A percentile compares a stretch with the other conserved stretches of the same genome.
These are phyloP conservation scores for Strigamia crassipes DNA, from an alignment of 2,888 invertebrate genomes.

Conservation along the genomic window DNA sequence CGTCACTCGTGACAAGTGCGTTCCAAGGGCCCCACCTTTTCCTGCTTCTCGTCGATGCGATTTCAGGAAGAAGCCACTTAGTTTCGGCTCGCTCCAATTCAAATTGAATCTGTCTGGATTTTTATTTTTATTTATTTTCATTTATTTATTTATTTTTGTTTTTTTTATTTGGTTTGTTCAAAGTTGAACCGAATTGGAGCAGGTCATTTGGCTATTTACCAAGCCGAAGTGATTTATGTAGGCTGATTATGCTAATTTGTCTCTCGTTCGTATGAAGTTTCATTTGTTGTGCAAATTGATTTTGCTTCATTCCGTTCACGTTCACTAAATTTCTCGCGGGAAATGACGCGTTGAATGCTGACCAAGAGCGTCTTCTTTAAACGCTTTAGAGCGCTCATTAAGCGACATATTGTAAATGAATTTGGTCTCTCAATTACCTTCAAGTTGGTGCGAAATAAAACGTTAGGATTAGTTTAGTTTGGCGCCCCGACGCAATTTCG, in stretches of 20 bases:
- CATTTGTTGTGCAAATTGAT: conserved; percentile 1
- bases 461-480: background rate
- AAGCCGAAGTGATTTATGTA: background rate
- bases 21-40: conserved; percentile 5
- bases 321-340: background rate
- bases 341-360: conserved; percentile 4
- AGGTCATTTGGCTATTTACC: background rate
- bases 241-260: background rate
- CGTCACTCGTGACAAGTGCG: conserved; percentile 14
- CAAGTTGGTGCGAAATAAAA: background rate
- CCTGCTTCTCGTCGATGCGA: background rate
- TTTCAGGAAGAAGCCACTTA: background rate
- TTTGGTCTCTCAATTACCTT: background rate
- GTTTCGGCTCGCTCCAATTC: background rate
- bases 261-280: background rate
- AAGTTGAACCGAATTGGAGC: background rate
- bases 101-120: background rate
- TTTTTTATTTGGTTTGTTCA: background rate
- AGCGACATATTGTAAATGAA: conserved; percentile 8
- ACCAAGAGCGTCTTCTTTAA: background rate
- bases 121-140: too few relatives aligned
- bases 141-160: too few relatives aligned
- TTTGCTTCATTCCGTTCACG: background rate
- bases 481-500: background rate
- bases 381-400: conserved; percentile 16